A percentile compares a stretch with the other conserved stretches of the same genome.
These are phyloP conservation scores for Alcis repandata DNA, from an alignment of 2,888 invertebrate genomes.

Conservation along the genomic window DNA sequence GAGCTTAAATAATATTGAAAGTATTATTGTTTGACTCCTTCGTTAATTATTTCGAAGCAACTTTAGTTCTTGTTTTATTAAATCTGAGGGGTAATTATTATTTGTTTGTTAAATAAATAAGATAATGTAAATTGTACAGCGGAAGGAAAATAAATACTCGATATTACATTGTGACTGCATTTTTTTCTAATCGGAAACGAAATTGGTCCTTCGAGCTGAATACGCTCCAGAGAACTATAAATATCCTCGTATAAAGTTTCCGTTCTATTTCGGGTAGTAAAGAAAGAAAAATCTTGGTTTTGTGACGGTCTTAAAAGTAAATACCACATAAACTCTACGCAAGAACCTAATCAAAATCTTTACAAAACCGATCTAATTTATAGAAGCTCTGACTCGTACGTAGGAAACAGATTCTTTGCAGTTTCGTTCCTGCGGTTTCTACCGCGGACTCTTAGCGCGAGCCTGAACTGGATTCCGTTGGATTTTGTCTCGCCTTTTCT, in stretches of 20 bases:
- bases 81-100: too few relatives aligned
- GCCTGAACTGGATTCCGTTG: too few relatives aligned
- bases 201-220: constrained; percentile 15
- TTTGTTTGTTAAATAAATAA: not conserved
- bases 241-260: constrained; percentile 19
- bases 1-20: too few relatives aligned
- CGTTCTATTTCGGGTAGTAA: constrained; percentile 21
- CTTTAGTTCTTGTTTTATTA: too few relatives aligned
- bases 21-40: too few relatives aligned
- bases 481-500: too few relatives aligned
- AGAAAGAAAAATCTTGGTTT: constrained; percentile 20
- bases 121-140: not conserved
- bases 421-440: too few relatives aligned
- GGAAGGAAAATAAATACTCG: not conserved
- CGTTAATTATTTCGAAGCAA: too few relatives aligned
- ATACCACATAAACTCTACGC: constrained; percentile 16
- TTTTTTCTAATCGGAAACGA: constrained; percentile 9
- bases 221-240: constrained; percentile 18
- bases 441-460: too few relatives aligned
- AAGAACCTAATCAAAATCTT: constrained; percentile 13
- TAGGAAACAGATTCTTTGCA: not conserved
- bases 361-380: constrained; percentile 10
- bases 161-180: constrained; percentile 2
- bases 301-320: constrained; percentile 22
- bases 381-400: not conserved